Conservation (phyloP, 92 coral and sea anemone genomes). For the Parazoanthus atlanticus region DNA sequence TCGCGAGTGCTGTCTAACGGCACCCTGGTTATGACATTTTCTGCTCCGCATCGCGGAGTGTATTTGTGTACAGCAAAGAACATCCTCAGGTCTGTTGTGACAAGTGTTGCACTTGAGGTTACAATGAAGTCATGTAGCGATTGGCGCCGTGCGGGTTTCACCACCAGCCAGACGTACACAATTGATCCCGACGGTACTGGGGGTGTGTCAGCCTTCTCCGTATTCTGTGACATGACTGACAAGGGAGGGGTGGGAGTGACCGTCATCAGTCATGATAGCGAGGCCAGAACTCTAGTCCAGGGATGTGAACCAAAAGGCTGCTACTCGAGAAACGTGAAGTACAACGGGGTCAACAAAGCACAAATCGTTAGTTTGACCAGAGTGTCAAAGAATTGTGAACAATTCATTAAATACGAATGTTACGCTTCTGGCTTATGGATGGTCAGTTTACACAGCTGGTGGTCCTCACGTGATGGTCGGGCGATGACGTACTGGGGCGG, state of each 20-base stretch:
- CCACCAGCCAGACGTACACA: slow-evolving; percentile 43
- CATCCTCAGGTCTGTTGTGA: slow-evolving; percentile 39
- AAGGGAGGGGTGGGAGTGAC: slow-evolving; percentile 73
- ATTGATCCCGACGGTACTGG: slow-evolving; percentile 64
- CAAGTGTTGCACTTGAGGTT: slow-evolving; percentile 38
- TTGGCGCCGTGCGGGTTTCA: slow-evolving; percentile 51
- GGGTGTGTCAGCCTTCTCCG: slow-evolving; percentile 43
- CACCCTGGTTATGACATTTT: slow-evolving; percentile 46
- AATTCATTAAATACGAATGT: slow-evolving; percentile 77
- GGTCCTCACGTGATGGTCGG: slow-evolving; percentile 77
- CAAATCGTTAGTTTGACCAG: slow-evolving; percentile 57
- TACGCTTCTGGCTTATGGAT: slow-evolving; percentile 46
- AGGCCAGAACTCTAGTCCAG: slow-evolving; percentile 55
- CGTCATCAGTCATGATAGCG: slow-evolving; percentile 62
- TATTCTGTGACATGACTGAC: slow-evolving; percentile 73
- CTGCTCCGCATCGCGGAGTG: slow-evolving; percentile 47
- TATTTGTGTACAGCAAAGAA: slow-evolving; percentile 54
- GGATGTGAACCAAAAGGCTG: slow-evolving; percentile 59
- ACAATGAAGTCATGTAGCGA: slow-evolving; percentile 65
- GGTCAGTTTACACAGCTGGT: slow-evolving; percentile 69
- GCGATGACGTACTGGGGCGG: slow-evolving; percentile 89
- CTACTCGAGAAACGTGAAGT: slow-evolving; percentile 55
- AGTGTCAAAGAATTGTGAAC: slow-evolving; percentile 66
- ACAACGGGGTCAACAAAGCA: slow-evolving; percentile 51
- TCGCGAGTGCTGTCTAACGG: slow-evolving; percentile 52